Percentiles rank a stretch among this genome's conserved stretches.
Evolutionary conservation across 1,140 invertebrate species (phyloP).

Genomic region (Odontomachus brunneus): DNA sequence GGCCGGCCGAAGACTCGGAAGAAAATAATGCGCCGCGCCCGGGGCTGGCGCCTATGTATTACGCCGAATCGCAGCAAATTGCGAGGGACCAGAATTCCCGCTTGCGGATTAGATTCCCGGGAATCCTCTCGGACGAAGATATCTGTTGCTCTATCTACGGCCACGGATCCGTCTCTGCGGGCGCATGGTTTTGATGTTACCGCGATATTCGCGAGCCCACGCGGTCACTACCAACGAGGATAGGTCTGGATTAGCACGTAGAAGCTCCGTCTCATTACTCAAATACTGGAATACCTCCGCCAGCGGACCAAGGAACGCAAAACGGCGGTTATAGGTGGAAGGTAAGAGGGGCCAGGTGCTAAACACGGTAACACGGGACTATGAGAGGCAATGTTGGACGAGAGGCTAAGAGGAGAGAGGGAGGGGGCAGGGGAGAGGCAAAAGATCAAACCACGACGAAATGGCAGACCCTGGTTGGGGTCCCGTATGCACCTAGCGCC

Average conservation of each 20-base stretch:
- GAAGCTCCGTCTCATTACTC: slow-evolving; percentile 71
- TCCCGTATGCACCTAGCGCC: slow-evolving; percentile 63
- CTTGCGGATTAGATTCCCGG: slow-evolving; percentile 59
- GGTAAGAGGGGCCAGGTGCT: slow-evolving; percentile 34
- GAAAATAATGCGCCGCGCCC: slow-evolving; percentile 42
- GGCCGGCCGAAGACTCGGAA: slow-evolving; percentile 36
- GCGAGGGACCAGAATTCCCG: slow-evolving; percentile 53
- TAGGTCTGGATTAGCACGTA: slow-evolving; percentile 69
- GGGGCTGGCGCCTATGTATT: slow-evolving; percentile 41
- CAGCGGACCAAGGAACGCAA: slow-evolving; percentile 44
- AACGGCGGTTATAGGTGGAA: slow-evolving; percentile 37
- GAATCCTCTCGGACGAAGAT: slow-evolving; percentile 59
- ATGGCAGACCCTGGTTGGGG: slow-evolving; percentile 59
- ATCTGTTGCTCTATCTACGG: slow-evolving; percentile 68
- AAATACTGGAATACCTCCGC: slow-evolving; percentile 67
- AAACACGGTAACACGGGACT: slow-evolving; percentile 30
- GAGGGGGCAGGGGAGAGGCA: slow-evolving; percentile 31
- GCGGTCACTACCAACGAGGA: slow-evolving; percentile 41
- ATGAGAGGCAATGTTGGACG: slow-evolving; percentile 25
- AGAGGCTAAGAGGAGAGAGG: neutral
- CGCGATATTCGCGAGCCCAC: slow-evolving; percentile 62
- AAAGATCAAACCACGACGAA: slow-evolving; percentile 74
- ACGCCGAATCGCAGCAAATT: slow-evolving; percentile 63
- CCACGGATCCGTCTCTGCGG: slow-evolving; percentile 56
- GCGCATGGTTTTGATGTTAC: slow-evolving; percentile 70